Evolutionary conservation across 2,797 vertebrate species (phyloP).

Genomic region (Muscicapa striata): DNA sequence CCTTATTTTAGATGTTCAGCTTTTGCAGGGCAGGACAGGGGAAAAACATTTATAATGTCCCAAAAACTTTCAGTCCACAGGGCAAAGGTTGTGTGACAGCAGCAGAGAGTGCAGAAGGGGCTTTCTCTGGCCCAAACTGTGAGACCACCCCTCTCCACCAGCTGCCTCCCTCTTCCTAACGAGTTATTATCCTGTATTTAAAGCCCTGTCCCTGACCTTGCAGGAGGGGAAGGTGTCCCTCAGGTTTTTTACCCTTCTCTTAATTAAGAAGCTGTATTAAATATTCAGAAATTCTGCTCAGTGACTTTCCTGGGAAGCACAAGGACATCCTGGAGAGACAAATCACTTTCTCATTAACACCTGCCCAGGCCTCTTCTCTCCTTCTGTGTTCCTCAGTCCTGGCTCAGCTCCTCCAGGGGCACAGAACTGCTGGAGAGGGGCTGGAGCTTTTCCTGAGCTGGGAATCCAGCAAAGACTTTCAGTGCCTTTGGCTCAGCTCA

Average conservation of each 20-base stretch:
- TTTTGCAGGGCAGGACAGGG: background rate
- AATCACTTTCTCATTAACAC: slow-evolving; percentile 62
- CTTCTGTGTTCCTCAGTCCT: background rate
- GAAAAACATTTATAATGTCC: background rate
- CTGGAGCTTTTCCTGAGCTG: background rate
- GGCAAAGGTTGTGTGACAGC: background rate
- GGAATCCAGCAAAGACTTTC: background rate
- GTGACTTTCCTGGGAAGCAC: slow-evolving; percentile 44
- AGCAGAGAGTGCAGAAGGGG: background rate
- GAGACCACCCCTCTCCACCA: background rate
- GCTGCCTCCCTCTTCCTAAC: background rate
- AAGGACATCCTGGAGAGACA: slow-evolving; percentile 38
- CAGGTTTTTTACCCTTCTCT: slow-evolving; percentile 42
- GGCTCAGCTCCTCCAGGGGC: background rate
- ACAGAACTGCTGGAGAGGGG: background rate
- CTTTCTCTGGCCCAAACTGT: background rate
- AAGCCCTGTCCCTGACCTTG: slow-evolving; percentile 29
- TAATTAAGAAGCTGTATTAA: slow-evolving; percentile 60
- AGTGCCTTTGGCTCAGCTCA: background rate
- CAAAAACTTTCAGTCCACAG: background rate
- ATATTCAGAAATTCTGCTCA: slow-evolving; percentile 50
- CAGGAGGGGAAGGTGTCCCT: background rate
- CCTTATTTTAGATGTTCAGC: background rate
- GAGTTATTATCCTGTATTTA: background rate
- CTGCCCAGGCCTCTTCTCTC: background rate